Evolutionary conservation across 2,888 invertebrate species (phyloP).

Genomic region (Agelastica alni): DNA sequence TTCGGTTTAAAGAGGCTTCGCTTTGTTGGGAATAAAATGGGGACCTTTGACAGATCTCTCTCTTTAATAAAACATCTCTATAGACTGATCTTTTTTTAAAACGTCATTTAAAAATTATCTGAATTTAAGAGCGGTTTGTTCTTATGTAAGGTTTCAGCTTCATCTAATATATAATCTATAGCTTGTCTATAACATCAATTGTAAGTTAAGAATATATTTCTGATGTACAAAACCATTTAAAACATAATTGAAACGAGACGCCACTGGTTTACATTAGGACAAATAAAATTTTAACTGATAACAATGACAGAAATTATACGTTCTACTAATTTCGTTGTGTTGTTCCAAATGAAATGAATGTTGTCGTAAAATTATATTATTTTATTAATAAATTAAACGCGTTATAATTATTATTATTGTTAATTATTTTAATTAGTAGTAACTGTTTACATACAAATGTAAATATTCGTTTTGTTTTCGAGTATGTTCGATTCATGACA

Average conservation of each 20-base stretch:
- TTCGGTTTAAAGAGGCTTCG: too few relatives aligned
- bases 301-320: slow-evolving; percentile 4
- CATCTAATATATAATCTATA: too few relatives aligned
- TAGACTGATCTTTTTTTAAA: too few relatives aligned
- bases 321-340: slow-evolving; percentile 8
- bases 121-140: too few relatives aligned
- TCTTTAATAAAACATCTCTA: too few relatives aligned
- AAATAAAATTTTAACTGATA: background rate
- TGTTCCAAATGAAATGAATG: background rate
- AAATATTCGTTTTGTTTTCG: background rate
- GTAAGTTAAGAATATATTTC: too few relatives aligned
- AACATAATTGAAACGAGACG: background rate
- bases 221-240: too few relatives aligned
- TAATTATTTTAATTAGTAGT: background rate
- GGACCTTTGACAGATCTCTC: too few relatives aligned
- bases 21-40: too few relatives aligned
- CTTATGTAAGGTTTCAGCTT: too few relatives aligned
- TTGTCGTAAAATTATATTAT: background rate
- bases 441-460: background rate
- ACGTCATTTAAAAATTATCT: too few relatives aligned
- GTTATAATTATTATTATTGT: background rate
- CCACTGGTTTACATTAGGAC: slow-evolving; percentile 1
- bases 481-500: background rate
- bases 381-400: background rate
- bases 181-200: too few relatives aligned